Evolutionary conservation across 2,113 vertebrate genomes (phyloP), one percentile per base, ranked within the genome.

Genomic region (Bathybates hornii): DNA sequence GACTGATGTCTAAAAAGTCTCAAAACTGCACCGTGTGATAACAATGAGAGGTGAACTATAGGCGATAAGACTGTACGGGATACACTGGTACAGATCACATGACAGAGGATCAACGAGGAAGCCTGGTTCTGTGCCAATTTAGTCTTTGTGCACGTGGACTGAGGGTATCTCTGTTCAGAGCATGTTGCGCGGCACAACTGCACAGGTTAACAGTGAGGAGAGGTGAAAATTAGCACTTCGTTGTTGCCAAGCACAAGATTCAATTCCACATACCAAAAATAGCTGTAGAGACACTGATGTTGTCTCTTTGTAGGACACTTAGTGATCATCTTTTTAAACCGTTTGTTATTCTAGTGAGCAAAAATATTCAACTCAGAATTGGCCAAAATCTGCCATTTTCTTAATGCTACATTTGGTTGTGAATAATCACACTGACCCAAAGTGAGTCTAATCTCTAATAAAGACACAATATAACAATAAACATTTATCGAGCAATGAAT

Each of bases 191-290:
- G 1, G 13, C 12, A 71, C 36, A 43, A 71, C 63, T 9, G n/a
- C 63, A 71, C 66, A 71, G 12, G 43, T 71, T 71, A 71, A 1
- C 36, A 41, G n/a, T 6, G n/a, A 43, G 0, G 38, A 3, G 66
- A 71, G n/a, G 12, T 3, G 66, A 16, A 71, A 71, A 71, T 43
- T 24, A 71, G 13, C n/a, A 24, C 38, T 1, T 41, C 7, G 4
- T 71, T 71, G 38, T 24, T 43, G n/a, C 38, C n/a, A 71, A 71
- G 66, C n/a, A 43, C 38, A 43, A 71, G 38, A 71, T 71, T 71
- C 38, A 16, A 43, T 71, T 43, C 36, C 36, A 43, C 36, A 43
- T 71, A 43, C 12, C 19, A 24, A 71, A 71, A 71, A 71, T 24
- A 71, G 66, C 38, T 9, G 3, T 1, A 41, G 66, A 71, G 66